Base-by-base conservation (phyloP, 2,797 vertebrate genomes). In the Allobates femoralis region DNA sequence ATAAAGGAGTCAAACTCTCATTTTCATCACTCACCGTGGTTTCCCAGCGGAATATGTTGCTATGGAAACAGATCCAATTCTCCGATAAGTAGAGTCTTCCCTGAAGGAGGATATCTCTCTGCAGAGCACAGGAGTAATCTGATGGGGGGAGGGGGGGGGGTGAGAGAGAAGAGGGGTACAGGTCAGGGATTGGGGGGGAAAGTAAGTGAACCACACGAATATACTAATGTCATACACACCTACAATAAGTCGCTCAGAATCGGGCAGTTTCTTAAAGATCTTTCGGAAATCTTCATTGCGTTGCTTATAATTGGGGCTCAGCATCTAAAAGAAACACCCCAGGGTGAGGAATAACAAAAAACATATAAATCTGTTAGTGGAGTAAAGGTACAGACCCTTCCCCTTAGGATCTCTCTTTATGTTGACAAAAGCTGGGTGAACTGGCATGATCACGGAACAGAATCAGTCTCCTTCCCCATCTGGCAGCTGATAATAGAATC, bases 11-110 rank as follows among this genome's bases (percentile, higher is more conserved):
- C 34, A 69, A 69, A 69, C 62, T 21, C 41, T 12, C 18, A 19
- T 32, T 10, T 26, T n/a, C 81, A 18, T 28, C 26, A 89, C 94
- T 93, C 92, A 97, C 97, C 18, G 96, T 96, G 58, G 97, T 98
- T 92, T 98, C 97, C 97, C 97, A 97, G 91, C 97, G 96, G 94
- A 98, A 98, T 91, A 98, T 98, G 92, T 97, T 98, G 90, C 97
- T 98, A 92, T 98, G 97, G 93, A 98, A 98, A 91, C 97, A 97
- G 85, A 98, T 95, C 96, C 96, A 97, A 90, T 97, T 98, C 91
- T 97, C 97, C 0, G 97, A 98, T 86, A 97, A 93, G 90, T 98
- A 97, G 60, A 97, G 96, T 30, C 96, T 95, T 6, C 96, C 97
- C 91, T 97, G 97, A 15, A 98, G 96, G 83, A 98, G 93, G 87